These are phyloP conservation scores for Panagrolaimus sp. DNA, from an alignment of 1,140 invertebrate species.

Conservation along the genomic window DNA sequence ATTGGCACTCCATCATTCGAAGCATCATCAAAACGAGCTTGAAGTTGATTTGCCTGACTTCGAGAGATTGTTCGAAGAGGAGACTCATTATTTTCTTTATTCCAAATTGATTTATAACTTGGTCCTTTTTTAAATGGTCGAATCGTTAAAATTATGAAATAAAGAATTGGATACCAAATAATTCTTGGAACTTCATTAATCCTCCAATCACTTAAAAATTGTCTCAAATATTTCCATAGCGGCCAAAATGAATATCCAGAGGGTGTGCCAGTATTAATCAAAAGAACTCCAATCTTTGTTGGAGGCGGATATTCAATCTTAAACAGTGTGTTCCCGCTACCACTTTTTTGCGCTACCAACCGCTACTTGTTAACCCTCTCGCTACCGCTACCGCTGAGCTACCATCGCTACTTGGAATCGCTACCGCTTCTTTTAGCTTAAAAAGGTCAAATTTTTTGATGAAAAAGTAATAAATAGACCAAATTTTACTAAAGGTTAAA, in stretches of 20 bases:
- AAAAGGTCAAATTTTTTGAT: too few relatives aligned
- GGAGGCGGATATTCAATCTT: not conserved
- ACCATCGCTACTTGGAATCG: too few relatives aligned
- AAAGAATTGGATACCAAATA: conserved; percentile 26
- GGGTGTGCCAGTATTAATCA: conserved; percentile 22
- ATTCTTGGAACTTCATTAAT: conserved; percentile 17
- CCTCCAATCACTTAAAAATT: conserved; percentile 15
- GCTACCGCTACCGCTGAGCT: too few relatives aligned
- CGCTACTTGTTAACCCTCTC: too few relatives aligned
- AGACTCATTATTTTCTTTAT: conserved; percentile 15
- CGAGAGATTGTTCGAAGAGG: conserved; percentile 15
- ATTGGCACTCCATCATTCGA: not conserved
- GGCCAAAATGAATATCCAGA: conserved; percentile 18
- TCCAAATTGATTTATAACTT: conserved; percentile 18
- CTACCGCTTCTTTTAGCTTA: too few relatives aligned
- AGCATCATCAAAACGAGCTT: not conserved
- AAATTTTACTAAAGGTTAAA: too few relatives aligned
- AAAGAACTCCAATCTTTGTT: conserved; percentile 18
- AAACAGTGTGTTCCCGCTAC: too few relatives aligned
- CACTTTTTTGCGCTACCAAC: too few relatives aligned
- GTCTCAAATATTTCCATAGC: conserved; percentile 14
- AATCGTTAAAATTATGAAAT: conserved; percentile 18
- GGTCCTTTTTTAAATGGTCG: conserved; percentile 23
- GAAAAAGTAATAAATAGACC: too few relatives aligned
- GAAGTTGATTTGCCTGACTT: conserved; percentile 13